phyloP scores from a whole-genome alignment of 2,797 vertebrate genomes.

The Sebastes taczanowskii region DNA sequence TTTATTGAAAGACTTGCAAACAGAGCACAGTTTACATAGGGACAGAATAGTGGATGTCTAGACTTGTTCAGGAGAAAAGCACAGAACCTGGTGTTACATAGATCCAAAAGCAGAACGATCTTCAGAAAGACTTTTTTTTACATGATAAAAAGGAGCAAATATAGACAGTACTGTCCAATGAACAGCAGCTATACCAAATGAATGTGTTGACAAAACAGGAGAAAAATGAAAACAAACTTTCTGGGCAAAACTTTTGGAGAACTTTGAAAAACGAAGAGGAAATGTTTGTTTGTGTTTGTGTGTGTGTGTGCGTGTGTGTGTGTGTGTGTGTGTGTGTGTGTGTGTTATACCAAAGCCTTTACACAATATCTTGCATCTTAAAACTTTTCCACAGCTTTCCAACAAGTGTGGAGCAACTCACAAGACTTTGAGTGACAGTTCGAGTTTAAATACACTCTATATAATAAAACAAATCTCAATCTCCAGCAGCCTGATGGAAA shows the following conservation, averaged over 20 bases:
- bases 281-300: background rate
- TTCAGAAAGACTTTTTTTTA: constrained; percentile 26
- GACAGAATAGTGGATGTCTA: constrained; percentile 44
- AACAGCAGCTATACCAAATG: constrained; percentile 28
- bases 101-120: constrained; percentile 54
- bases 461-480: constrained; percentile 36
- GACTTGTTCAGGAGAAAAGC: constrained; percentile 57
- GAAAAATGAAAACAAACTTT: constrained; percentile 28
- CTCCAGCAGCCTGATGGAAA: constrained; percentile 19
- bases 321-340: background rate
- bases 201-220: constrained; percentile 45
- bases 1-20: constrained; percentile 84
- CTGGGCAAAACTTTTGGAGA: constrained; percentile 1
- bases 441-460: constrained; percentile 31
- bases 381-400: constrained; percentile 13
- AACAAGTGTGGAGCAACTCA: constrained; percentile 20
- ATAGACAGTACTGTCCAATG: constrained; percentile 23
- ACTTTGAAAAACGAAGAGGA: background rate
- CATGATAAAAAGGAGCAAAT: constrained; percentile 43
- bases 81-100: constrained; percentile 58
- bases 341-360: constrained; percentile 52
- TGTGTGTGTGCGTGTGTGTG: background rate
- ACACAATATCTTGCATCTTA: constrained; percentile 41
- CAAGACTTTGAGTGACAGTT: constrained; percentile 45
- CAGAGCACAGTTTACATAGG: constrained; percentile 71